Evolutionary conservation across 2,888 invertebrate species (phyloP).

Genomic region (Diachrysia chrysitis): DNA sequence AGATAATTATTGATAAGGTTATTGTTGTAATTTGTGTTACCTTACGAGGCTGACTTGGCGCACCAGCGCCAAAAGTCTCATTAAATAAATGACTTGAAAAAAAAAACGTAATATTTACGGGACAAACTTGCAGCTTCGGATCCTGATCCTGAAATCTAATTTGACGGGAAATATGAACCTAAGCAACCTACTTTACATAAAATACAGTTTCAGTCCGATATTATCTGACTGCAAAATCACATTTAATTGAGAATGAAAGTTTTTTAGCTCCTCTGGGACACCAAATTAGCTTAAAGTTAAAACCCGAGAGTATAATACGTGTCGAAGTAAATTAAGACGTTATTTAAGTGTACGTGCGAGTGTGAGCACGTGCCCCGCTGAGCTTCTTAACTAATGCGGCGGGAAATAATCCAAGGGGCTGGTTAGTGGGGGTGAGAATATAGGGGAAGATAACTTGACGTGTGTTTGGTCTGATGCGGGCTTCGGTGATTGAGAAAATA

Average conservation of each 20-base stretch:
- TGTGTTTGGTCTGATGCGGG: background rate
- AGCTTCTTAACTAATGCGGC: constrained; percentile 16
- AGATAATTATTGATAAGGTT: too few species aligned
- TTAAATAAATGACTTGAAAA: too few species aligned
- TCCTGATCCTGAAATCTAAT: too few species aligned
- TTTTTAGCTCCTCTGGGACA: constrained; percentile 30
- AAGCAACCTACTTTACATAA: background rate
- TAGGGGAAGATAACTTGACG: background rate
- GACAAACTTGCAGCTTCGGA: too few species aligned
- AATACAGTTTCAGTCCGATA: background rate
- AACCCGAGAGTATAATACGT: constrained; percentile 31
- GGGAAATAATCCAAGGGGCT: constrained; percentile 8
- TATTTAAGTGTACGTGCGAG: constrained; percentile 24
- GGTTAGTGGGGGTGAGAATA: background rate
- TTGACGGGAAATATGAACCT: too few species aligned
- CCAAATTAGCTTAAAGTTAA: constrained; percentile 28
- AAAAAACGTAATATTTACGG: too few species aligned
- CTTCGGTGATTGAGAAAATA: background rate
- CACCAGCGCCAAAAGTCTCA: too few species aligned
- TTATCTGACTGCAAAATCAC: constrained; percentile 20
- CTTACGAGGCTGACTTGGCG: too few species aligned
- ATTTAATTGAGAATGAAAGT: constrained; percentile 35
- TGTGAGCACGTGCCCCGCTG: constrained; percentile 22
- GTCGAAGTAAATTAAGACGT: constrained; percentile 28
- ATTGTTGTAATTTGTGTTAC: too few species aligned